Evolutionary conservation across 2,888 invertebrate genomes (phyloP), one percentile per base, ranked within the genome.

Genomic region (Torymus tubicola): DNA sequence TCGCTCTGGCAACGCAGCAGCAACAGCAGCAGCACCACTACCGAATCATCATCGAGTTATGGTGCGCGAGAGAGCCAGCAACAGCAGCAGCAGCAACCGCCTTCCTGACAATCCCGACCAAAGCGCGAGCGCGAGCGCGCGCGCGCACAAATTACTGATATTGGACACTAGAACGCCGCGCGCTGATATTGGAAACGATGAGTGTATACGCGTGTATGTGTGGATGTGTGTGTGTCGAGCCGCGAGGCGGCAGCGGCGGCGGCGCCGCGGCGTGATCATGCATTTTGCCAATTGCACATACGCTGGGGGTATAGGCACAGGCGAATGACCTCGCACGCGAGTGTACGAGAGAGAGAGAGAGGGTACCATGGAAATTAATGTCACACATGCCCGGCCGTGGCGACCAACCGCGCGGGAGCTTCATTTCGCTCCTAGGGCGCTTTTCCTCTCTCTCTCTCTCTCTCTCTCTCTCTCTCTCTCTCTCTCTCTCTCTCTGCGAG

Each of bases 91-190:
- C 42, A 64, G 42, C 64, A 1, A 12, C 80, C 76, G 81, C 81
- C 83, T 76, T 77, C 68, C 82, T 73, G 83, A 81, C 83, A 84
- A 83, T 80, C 82, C 83, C 82, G 84, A 71, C 81, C 82, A 69
- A 61, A 80, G 83, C 82, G 31, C 31, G 31, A 31, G 31, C 31
- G 31, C 24, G 24, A 24, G 24, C 24, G 24, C 2, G 24, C 24
- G 24, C 3, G 31, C 31, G 81, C 74, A 85, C 85, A 84, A 87
- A 87, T 87, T 85, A 86, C 85, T 80, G 87, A 87, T 86, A 86
- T 85, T 84, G 85, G 84, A 83, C 83, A 82, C 67, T 67, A 70
- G n/a, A 55, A 68, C 31, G 31, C 12, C 21, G 42, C 16, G 2
- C 60, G 21, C 71, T 61, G 71, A 70, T 70, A 70, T 70, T 70